Base-by-base conservation (phyloP, 1,140 invertebrate species). In the Papilio machaon region DNA sequence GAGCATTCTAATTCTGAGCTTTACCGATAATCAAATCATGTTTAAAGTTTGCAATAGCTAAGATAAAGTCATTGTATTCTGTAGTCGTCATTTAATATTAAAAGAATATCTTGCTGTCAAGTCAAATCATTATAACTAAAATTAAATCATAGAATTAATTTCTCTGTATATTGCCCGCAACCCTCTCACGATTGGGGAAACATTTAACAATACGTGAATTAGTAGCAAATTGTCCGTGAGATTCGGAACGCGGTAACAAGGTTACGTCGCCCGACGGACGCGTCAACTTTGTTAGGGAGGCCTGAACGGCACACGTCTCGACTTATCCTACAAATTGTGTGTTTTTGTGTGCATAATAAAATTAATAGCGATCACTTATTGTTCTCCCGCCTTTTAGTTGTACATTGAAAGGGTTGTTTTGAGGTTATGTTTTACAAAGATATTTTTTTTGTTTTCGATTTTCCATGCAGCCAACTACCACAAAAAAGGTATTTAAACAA, bases 141-240 rank as follows among this genome's bases (percentile, higher is more conserved):
- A 19, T 58, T 19, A 58, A 7, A 58, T 19, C 54, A 58, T 58
- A 58, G 17, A n/a, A 58, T n/a, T 58, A 58, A 58, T 58, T n/a
- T 58, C 54, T 67, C 23, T 67, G 64, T 67, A 30, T 35, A 30
- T 35, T 35, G 0, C 30, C 60, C 23, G 13, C 64, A 67, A 67
- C 64, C 73, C 38, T 47, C 73, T 74, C 43, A 46, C n/a, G 17
- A 46, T n/a, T 19, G 75, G 38, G 19, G 76, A 80, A 84, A 64
- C n/a, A 78, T 67, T 81, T 79, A 64, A 82, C 82, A 82, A 82
- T 82, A 73, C 46, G 79, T 38, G 73, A 82, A 80, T 82, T 80
- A 80, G 79, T 58, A 17, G 73, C 73, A 80, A 80, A 82, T 82
- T 81, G 81, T 82, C 73, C 82, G 79, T 82, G 82, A 38, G 58